These are phyloP conservation scores for Quadriops clusia DNA, from an alignment of 2,888 invertebrate genomes.

Conservation along the genomic window DNA sequence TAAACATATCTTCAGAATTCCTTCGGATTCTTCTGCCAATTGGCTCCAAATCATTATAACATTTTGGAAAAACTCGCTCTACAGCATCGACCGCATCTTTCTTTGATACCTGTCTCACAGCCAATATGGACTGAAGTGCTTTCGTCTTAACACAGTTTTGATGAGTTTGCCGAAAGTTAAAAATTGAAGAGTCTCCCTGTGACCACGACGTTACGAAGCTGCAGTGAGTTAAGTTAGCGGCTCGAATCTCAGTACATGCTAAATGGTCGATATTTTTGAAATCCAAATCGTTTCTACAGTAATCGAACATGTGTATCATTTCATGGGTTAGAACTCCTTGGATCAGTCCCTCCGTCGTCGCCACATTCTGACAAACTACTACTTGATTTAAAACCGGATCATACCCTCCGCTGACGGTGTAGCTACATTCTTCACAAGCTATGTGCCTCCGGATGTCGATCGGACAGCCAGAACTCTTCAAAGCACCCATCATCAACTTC, in stretches of 20 bases:
- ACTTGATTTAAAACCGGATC: conserved; percentile 79
- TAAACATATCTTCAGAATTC: conserved; percentile 63
- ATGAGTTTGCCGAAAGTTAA: conserved; percentile 63
- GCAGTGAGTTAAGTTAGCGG: conserved; percentile 89
- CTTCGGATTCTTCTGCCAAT: conserved; percentile 67
- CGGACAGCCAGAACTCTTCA: conserved; percentile 68
- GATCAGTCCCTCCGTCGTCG: conserved; percentile 52
- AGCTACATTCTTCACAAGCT: conserved; percentile 82
- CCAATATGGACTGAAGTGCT: conserved; percentile 71
- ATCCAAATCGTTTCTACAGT: conserved; percentile 77
- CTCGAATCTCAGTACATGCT: conserved; percentile 91
- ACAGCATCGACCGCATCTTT: conserved; percentile 65
- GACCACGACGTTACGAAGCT: conserved; percentile 71
- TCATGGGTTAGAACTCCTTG: conserved; percentile 82
- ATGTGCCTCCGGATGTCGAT: conserved; percentile 79
- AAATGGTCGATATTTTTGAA: conserved; percentile 83
- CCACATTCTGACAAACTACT: conserved; percentile 83
- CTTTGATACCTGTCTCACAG: conserved; percentile 62
- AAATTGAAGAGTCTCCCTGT: conserved; percentile 63
- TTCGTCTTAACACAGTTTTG: conserved; percentile 84
- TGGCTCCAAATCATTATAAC: conserved; percentile 88
- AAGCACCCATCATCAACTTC: conserved; percentile 73
- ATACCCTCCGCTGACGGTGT: conserved; percentile 80
- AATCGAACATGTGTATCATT: conserved; percentile 94
- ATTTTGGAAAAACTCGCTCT: conserved; percentile 78